phyloP scores from a whole-genome alignment of 2,797 vertebrate species.

The Ctenopoma multispine region DNA sequence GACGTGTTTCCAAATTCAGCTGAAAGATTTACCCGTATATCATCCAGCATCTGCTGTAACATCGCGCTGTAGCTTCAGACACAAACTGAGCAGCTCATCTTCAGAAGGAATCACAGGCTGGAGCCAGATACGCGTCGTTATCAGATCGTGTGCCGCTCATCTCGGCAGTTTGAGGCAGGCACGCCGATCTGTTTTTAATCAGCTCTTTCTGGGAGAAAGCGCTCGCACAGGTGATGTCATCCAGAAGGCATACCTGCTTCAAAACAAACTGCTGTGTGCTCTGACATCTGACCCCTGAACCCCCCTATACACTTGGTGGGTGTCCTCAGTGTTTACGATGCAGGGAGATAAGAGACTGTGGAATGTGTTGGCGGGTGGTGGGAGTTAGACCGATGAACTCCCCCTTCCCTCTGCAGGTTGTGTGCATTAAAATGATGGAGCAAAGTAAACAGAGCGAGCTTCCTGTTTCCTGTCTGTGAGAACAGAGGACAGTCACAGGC shows the following conservation, averaged over 20 bases:
- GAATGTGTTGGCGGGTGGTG: conserved; percentile 58
- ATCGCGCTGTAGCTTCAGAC: background rate
- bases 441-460: conserved; percentile 64
- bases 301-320: conserved; percentile 33
- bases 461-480: conserved; percentile 50
- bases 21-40: too few species aligned
- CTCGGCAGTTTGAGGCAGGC: conserved; percentile 8
- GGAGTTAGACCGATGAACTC: conserved; percentile 58
- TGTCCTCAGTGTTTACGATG: conserved; percentile 72
- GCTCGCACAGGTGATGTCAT: conserved; percentile 59
- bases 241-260: conserved; percentile 54
- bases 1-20: too few species aligned
- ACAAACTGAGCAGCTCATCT: background rate
- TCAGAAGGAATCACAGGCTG: background rate
- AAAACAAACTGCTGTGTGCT: conserved; percentile 44
- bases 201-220: conserved; percentile 26
- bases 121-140: background rate
- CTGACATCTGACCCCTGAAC: conserved; percentile 64
- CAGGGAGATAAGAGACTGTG: conserved; percentile 73
- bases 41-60: too few species aligned
- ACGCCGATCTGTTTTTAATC: conserved; percentile 63
- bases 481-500: conserved; percentile 27
- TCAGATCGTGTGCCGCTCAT: conserved; percentile 15
- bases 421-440: conserved; percentile 44
- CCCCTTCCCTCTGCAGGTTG: conserved; percentile 42